Percentiles rank a stretch among this genome's conserved stretches.
Conservation (phyloP, 2,888 invertebrate genomes). For the Cheilosia variabilis region DNA sequence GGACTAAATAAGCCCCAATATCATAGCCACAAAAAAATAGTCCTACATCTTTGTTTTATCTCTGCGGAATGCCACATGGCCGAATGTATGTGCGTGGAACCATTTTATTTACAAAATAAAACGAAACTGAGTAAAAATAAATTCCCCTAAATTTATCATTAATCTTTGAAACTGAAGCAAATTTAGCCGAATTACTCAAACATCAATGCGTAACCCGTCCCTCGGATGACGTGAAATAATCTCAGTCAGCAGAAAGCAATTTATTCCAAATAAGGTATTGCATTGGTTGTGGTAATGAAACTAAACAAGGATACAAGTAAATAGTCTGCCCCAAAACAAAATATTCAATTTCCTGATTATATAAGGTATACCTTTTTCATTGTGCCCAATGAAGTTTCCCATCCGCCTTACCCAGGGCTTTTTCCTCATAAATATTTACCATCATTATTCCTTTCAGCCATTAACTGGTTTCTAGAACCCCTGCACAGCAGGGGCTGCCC, state of each 20-base stretch:
- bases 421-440: slow-evolving; percentile 62
- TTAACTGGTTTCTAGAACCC: slow-evolving; percentile 19
- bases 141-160: slow-evolving; percentile 27
- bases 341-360: slow-evolving; percentile 68
- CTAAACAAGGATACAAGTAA: slow-evolving; percentile 31
- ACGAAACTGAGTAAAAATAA: slow-evolving; percentile 18
- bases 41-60: too few relatives aligned
- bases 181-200: too few relatives aligned
- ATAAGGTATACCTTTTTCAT: slow-evolving; percentile 44
- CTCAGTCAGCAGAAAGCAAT: slow-evolving; percentile 53
- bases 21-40: slow-evolving; percentile 15
- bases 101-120: slow-evolving; percentile 27
- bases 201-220: slow-evolving; percentile 8
- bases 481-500: slow-evolving; percentile 27
- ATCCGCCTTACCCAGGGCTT: neutral
- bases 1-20: neutral
- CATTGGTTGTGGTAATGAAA: slow-evolving; percentile 41
- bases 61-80: too few relatives aligned
- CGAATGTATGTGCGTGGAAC: too few relatives aligned
- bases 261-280: slow-evolving; percentile 60
- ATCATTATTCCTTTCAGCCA: slow-evolving; percentile 57
- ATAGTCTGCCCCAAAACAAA: slow-evolving; percentile 54
- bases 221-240: slow-evolving; percentile 34
- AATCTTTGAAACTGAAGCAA: slow-evolving; percentile 16
- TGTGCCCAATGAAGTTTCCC: slow-evolving; percentile 8